A percentile compares a stretch with the other conserved stretches of the same genome.
Evolutionary conservation across 1,140 invertebrate species (phyloP).

Genomic region (Hormaphis cornu): DNA sequence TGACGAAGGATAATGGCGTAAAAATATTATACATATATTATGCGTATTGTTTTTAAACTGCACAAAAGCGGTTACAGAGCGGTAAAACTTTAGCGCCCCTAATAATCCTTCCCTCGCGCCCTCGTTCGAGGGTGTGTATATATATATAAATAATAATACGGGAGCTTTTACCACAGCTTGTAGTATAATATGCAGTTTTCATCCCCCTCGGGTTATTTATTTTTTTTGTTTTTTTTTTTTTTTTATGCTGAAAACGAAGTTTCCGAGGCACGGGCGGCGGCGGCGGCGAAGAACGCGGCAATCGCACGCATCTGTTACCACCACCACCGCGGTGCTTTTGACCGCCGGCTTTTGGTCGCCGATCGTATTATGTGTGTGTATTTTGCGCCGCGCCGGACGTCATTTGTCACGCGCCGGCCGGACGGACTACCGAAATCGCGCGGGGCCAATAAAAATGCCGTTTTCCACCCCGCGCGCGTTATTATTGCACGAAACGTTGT

Average conservation of each 20-base stretch:
- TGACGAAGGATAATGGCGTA: conserved; percentile 10
- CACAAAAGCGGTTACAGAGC: neutral
- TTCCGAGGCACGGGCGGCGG: neutral
- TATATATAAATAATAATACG: no score
- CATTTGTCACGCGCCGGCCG: conserved; percentile 20
- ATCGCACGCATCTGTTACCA: conserved; percentile 30
- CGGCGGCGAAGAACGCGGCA: neutral
- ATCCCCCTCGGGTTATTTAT: neutral
- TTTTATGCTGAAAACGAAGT: conserved; percentile 32
- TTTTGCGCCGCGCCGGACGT: conserved; percentile 25
- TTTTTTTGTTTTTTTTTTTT: neutral
- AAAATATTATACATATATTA: neutral
- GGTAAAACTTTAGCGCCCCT: conserved; percentile 18
- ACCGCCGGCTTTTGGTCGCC: conserved; percentile 29
- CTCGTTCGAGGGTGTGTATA: neutral
- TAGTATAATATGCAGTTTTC: neutral
- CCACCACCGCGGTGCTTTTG: no score
- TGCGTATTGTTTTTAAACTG: no score
- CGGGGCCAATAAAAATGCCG: conserved; percentile 23
- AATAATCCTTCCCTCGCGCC: conserved; percentile 22
- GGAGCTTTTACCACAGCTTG: conserved; percentile 20
- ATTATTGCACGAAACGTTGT: neutral
- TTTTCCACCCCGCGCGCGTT: neutral
- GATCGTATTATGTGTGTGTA: no score
- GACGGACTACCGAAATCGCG: no score